Conservation (phyloP, 1,140 invertebrate species). For the Caerostris darwini region DNA sequence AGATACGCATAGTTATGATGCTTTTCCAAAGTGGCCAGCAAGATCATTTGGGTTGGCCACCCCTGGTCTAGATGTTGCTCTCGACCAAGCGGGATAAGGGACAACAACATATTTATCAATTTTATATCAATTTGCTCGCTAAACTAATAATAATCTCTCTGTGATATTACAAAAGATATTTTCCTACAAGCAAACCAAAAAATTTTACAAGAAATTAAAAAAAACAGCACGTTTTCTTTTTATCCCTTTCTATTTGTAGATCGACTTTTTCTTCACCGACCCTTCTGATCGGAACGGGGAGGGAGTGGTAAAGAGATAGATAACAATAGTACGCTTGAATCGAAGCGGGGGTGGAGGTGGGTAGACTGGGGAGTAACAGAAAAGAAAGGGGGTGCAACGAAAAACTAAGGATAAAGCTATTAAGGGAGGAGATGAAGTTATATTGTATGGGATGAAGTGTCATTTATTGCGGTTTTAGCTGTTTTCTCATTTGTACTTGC, state of each 20-base stretch:
- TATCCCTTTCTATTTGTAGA: background rate
- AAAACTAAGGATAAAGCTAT: conserved; percentile 59
- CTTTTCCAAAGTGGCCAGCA: too few species aligned
- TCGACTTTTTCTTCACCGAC: background rate
- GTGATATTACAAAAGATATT: too few species aligned
- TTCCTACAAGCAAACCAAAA: too few species aligned
- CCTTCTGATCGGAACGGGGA: background rate
- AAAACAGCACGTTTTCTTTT: background rate
- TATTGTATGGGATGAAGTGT: conserved; percentile 53
- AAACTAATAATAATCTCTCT: too few species aligned
- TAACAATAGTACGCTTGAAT: background rate
- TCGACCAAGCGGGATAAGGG: too few species aligned
- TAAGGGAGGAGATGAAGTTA: conserved; percentile 63
- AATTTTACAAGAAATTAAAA: background rate
- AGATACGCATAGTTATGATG: too few species aligned
- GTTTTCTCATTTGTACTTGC: conserved; percentile 38
- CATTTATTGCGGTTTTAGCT: conserved; percentile 57
- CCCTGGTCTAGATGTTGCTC: too few species aligned
- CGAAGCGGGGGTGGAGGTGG: background rate
- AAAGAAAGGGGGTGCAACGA: background rate
- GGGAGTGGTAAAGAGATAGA: background rate
- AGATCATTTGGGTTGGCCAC: too few species aligned
- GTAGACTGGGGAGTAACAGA: background rate
- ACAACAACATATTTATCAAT: too few species aligned
- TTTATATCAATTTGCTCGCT: too few species aligned